Evolutionary conservation across 2,888 invertebrate genomes (phyloP).

Genomic region (Hemicrepidius hirtus): DNA sequence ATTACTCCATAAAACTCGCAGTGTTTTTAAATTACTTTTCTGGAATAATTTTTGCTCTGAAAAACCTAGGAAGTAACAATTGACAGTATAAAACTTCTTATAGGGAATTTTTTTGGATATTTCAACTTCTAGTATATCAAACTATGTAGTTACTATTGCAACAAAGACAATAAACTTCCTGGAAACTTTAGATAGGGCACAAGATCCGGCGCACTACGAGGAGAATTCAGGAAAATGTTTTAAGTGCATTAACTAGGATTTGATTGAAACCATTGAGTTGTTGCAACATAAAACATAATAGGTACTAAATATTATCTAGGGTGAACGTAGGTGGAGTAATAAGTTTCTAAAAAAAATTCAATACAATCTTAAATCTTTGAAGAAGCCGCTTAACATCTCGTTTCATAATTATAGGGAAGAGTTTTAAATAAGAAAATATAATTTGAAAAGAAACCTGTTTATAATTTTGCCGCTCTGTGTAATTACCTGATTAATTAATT

Average conservation of each 20-base stretch:
- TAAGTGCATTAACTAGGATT: too few species aligned
- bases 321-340: too few species aligned
- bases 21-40: slow-evolving; percentile 20
- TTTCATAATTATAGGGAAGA: neutral
- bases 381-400: neutral
- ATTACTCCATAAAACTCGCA: slow-evolving; percentile 19
- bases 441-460: slow-evolving; percentile 3
- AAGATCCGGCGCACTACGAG: too few species aligned
- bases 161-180: too few species aligned
- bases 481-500: slow-evolving; percentile 16
- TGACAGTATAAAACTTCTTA: slow-evolving; percentile 5
- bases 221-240: too few species aligned
- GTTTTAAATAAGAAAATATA: neutral
- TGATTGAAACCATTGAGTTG: too few species aligned
- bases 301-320: too few species aligned
- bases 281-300: too few species aligned
- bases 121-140: neutral
- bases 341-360: too few species aligned
- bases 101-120: neutral
- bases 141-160: neutral
- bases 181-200: too few species aligned
- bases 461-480: neutral
- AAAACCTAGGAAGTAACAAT: slow-evolving; percentile 5
- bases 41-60: slow-evolving; percentile 3
- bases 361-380: too few species aligned